Conservation (phyloP, 2,888 invertebrate genomes). For the Taenaris catops region DNA sequence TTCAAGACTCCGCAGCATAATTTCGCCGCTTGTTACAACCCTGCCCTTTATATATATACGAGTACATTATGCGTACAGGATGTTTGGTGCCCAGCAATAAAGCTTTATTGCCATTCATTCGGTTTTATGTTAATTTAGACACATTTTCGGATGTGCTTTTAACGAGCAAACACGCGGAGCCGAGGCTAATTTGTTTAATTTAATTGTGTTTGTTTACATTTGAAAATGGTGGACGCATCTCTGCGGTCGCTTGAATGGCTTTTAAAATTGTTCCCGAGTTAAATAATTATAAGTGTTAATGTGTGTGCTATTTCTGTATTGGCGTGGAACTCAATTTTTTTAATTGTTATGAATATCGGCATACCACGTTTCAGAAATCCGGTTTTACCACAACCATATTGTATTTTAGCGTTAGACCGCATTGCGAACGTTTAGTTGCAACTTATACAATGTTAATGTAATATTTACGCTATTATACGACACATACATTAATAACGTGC, state of each 20-base stretch:
- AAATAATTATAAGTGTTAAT: too few species aligned
- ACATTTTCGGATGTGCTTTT: slow-evolving; percentile 50
- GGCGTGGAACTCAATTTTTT: too few species aligned
- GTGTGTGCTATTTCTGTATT: too few species aligned
- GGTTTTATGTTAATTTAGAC: slow-evolving; percentile 53
- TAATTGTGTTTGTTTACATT: slow-evolving; percentile 4
- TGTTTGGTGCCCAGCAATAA: slow-evolving; percentile 34
- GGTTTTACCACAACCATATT: too few species aligned
- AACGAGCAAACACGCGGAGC: slow-evolving; percentile 25
- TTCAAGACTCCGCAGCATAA: slow-evolving; percentile 22
- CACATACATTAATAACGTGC: too few species aligned
- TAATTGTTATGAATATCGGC: too few species aligned
- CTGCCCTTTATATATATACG: too few species aligned
- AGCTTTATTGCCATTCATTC: slow-evolving; percentile 46
- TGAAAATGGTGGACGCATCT: neutral
- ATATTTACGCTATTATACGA: neutral
- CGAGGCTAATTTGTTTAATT: slow-evolving; percentile 8
- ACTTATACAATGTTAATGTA: neutral
- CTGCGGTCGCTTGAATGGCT: too few species aligned
- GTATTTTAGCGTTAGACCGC: too few species aligned
- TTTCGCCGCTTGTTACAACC: slow-evolving; percentile 33
- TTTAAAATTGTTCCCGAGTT: too few species aligned
- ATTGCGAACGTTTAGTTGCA: too few species aligned
- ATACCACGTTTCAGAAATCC: too few species aligned
- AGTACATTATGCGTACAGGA: slow-evolving; percentile 29